Conservation (phyloP, 2,113 vertebrate species). For the Lepidothrix coronata region DNA sequence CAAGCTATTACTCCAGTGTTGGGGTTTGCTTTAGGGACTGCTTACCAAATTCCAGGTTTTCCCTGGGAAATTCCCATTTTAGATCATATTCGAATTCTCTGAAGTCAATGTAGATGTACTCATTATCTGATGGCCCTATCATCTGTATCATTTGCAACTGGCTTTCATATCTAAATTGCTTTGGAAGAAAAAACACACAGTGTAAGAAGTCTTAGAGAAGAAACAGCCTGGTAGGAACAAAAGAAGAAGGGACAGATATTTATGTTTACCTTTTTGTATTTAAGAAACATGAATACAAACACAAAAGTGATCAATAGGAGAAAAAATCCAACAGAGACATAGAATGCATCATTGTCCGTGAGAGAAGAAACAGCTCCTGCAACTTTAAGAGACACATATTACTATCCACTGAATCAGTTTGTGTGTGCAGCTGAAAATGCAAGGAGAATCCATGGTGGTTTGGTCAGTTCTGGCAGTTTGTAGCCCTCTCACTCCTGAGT, state of each 20-base stretch:
- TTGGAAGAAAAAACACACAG: constrained; percentile 19
- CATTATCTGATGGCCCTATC: constrained; percentile 86
- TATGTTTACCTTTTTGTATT: constrained; percentile 76
- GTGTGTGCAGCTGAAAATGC: too few species aligned
- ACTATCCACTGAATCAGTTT: background rate
- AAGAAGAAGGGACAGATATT: background rate
- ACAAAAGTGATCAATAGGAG: constrained; percentile 41
- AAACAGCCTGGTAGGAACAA: background rate
- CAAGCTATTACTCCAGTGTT: background rate
- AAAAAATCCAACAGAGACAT: constrained; percentile 54
- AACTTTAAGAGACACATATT: constrained; percentile 46
- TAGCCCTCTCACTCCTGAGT: background rate
- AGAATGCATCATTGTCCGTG: constrained; percentile 54
- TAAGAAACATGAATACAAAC: constrained; percentile 60
- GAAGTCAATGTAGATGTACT: constrained; percentile 94
- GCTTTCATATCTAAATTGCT: constrained; percentile 88
- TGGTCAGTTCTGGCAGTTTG: background rate
- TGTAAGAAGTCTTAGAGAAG: background rate
- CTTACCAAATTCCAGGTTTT: constrained; percentile 94
- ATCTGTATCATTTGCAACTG: constrained; percentile 91
- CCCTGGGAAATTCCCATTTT: constrained; percentile 95
- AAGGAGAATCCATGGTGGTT: accelerated
- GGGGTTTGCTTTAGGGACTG: background rate
- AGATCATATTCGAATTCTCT: constrained; percentile 85
- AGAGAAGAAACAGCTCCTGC: constrained; percentile 59